phyloP scores from a whole-genome alignment of 2,113 vertebrate species.

The Prinia subflava region DNA sequence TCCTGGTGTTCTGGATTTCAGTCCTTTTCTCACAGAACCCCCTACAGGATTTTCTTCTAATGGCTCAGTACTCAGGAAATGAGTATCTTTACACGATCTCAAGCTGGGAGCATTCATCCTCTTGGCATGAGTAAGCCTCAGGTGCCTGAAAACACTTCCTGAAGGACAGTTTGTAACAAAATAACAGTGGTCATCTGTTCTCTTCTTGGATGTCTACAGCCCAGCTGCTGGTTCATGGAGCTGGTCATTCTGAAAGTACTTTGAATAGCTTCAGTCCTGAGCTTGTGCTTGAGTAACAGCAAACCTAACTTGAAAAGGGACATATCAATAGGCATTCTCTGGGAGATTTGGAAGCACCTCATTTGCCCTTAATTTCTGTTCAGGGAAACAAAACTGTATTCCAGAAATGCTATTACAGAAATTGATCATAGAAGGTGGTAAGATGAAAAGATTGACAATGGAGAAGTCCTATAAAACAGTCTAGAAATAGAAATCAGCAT shows the following conservation, averaged over 20 bases:
- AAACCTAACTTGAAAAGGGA: not conserved
- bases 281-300: not conserved
- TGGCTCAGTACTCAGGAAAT: not conserved
- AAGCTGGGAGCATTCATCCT: not conserved
- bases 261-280: not conserved
- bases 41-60: not conserved
- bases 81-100: not conserved
- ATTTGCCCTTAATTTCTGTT: not conserved
- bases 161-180: not conserved
- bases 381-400: not conserved
- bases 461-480: not conserved
- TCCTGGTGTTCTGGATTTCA: not conserved
- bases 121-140: not conserved
- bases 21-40: not conserved
- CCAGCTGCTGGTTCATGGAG: not conserved
- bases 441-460: not conserved
- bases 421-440: not conserved
- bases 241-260: not conserved
- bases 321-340: not conserved
- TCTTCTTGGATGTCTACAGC: not conserved
- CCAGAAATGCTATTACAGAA: not conserved
- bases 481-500: not conserved
- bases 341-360: not conserved
- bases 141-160: not conserved
- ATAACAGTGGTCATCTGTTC: conserved; percentile 11